Percentiles rank a stretch among this genome's conserved stretches.
These are phyloP conservation scores for Beroe forskalii DNA, from an alignment of 37 sponge, comb jelly and placozoan species.

Conservation along the genomic window DNA sequence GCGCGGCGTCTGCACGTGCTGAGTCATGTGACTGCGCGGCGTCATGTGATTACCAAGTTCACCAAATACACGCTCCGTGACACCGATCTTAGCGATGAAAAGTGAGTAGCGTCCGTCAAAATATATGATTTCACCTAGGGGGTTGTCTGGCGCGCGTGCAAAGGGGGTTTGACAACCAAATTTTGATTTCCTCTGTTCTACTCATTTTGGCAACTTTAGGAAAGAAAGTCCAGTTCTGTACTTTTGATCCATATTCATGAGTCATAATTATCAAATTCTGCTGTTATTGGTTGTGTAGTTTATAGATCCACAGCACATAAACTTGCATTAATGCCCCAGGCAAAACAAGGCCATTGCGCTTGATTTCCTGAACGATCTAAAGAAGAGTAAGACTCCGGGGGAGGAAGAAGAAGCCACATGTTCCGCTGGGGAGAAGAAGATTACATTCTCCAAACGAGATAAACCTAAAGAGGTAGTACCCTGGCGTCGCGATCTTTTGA, in stretches of 20 bases:
- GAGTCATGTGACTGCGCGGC: too few species aligned
- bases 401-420: neutral
- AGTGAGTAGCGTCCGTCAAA: conserved; percentile 1
- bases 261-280: too few species aligned
- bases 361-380: neutral
- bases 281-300: too few species aligned
- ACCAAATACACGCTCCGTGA: conserved; percentile 50
- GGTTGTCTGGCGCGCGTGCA: too few species aligned
- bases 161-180: too few species aligned
- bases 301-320: too few species aligned
- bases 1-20: too few species aligned
- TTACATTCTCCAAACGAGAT: neutral
- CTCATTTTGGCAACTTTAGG: neutral
- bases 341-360: conserved; percentile 44
- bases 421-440: neutral
- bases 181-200: too few species aligned
- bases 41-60: neutral
- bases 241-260: too few species aligned
- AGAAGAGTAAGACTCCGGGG: neutral
- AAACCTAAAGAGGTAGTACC: neutral
- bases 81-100: conserved; percentile 22
- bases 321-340: neutral
- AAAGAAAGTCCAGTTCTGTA: too few species aligned
- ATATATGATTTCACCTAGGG: too few species aligned
- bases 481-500: too few species aligned